phyloP scores from a whole-genome alignment of 2,888 invertebrate species.

The Athalia cordata region DNA sequence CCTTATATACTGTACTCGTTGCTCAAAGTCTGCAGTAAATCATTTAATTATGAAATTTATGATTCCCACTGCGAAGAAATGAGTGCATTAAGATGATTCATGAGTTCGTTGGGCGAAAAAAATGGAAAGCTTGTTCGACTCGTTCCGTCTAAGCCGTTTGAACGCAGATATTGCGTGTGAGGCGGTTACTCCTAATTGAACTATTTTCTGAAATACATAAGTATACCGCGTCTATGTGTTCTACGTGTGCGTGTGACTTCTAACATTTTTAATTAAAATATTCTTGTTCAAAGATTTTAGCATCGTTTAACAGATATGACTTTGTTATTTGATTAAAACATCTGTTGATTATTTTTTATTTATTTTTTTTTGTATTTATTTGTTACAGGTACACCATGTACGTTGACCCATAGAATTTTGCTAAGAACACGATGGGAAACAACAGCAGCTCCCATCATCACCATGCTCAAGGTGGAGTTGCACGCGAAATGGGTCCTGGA shows the following conservation, averaged over 20 bases:
- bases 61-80: conserved; percentile 37
- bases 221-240: conserved; percentile 13
- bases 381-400: conserved; percentile 20
- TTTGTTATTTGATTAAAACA: background rate
- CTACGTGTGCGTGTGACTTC: background rate
- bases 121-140: conserved; percentile 42
- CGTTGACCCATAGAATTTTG: conserved; percentile 18
- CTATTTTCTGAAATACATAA: conserved; percentile 34
- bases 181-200: conserved; percentile 29
- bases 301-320: background rate
- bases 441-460: conserved; percentile 62
- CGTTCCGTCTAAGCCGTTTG: conserved; percentile 35
- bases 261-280: conserved; percentile 29
- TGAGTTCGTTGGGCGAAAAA: conserved; percentile 22
- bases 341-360: background rate
- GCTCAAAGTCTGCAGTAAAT: conserved; percentile 30
- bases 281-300: background rate
- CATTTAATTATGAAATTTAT: conserved; percentile 43
- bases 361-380: background rate
- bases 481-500: conserved; percentile 60
- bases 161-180: conserved; percentile 36
- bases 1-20: background rate
- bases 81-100: conserved; percentile 42
- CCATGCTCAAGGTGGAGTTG: conserved; percentile 52
- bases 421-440: conserved; percentile 61